Evolutionary conservation across 2,888 invertebrate genomes (phyloP).

Genomic region (Lochmaea crataegi): DNA sequence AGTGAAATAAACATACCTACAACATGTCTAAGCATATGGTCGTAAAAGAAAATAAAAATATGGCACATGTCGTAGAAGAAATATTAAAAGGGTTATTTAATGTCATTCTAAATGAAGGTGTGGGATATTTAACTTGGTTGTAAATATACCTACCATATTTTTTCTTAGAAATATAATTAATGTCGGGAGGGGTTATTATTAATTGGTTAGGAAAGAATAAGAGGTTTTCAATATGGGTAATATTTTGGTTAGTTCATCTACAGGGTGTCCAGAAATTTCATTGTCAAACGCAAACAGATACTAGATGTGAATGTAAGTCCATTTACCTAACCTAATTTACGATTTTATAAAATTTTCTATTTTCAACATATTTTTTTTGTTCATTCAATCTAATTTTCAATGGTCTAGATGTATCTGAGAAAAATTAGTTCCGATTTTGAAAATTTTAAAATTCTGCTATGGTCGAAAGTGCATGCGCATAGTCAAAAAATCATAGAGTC

Average conservation of each 20-base stretch:
- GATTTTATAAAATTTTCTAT: too few species aligned
- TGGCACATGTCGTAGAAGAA: conserved; percentile 2
- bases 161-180: conserved; percentile 1
- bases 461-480: too few species aligned
- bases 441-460: too few species aligned
- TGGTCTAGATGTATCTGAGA: too few species aligned
- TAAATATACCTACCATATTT: not conserved
- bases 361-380: too few species aligned
- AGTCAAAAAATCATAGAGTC: too few species aligned
- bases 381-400: too few species aligned
- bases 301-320: too few species aligned
- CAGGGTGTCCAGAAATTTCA: not conserved
- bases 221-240: too few species aligned
- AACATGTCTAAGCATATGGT: conserved; percentile 3
- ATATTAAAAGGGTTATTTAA: conserved; percentile 1
- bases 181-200: not conserved
- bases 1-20: not conserved
- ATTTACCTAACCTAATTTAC: too few species aligned
- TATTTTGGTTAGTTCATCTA: not conserved
- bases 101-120: not conserved
- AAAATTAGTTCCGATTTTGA: too few species aligned
- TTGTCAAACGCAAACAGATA: too few species aligned
- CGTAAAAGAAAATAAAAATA: conserved; percentile 1
- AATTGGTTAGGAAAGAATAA: not conserved
- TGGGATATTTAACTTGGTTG: conserved; percentile 3